Conservation (phyloP, 1,140 invertebrate species). For the Conus ventricosus region DNA sequence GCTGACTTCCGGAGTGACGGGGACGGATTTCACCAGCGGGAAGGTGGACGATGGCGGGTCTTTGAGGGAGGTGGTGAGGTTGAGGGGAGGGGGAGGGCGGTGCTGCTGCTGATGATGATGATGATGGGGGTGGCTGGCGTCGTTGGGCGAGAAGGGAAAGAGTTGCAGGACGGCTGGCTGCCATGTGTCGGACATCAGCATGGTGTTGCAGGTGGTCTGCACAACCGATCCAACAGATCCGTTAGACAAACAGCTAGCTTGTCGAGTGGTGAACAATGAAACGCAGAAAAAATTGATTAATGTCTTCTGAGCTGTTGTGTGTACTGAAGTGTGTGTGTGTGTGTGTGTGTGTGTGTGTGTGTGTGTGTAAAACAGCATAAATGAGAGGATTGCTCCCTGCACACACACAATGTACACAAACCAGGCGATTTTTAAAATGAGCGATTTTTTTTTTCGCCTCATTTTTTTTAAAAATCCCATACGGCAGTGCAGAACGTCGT, state of each 20-base stretch:
- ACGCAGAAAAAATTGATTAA: neutral
- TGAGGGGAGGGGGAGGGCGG: neutral
- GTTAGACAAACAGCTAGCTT: neutral
- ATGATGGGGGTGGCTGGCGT: conserved; percentile 17
- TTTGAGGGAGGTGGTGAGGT: neutral
- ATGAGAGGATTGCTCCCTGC: too few relatives aligned
- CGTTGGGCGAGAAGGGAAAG: conserved; percentile 51
- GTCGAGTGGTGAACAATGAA: neutral
- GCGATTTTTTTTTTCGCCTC: too few relatives aligned
- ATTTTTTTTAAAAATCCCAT: too few relatives aligned
- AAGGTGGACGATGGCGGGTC: neutral
- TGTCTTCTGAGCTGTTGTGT: neutral
- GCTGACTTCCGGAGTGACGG: neutral
- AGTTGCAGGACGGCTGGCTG: conserved; percentile 57
- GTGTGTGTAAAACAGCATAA: too few relatives aligned
- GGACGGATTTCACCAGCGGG: neutral
- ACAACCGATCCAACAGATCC: neutral
- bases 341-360: too few relatives aligned
- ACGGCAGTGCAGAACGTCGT: too few relatives aligned
- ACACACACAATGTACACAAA: too few relatives aligned
- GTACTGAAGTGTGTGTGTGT: too few relatives aligned
- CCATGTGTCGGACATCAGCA: conserved; percentile 58
- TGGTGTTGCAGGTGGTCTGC: neutral
- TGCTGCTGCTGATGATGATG: neutral
- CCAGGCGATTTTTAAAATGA: too few relatives aligned